Evolutionary conservation across 1,140 invertebrate genomes (phyloP).

Genomic region (Heliconius nattereri): DNA sequence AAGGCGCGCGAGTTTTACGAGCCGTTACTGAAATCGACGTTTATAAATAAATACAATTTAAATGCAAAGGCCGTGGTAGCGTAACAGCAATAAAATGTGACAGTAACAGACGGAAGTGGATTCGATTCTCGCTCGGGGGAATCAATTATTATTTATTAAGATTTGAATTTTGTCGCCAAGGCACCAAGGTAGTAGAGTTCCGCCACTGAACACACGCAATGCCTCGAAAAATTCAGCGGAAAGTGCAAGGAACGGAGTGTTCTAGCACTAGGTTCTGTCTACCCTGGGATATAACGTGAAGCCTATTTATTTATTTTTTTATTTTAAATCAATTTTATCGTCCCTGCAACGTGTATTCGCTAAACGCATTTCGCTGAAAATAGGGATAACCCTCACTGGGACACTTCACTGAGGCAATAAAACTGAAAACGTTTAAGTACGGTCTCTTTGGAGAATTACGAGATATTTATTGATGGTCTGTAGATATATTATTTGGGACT

Average conservation of each 20-base stretch:
- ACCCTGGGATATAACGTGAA: too few relatives aligned
- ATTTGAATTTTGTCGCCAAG: too few relatives aligned
- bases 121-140: too few relatives aligned
- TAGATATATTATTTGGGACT: slow-evolving; percentile 16
- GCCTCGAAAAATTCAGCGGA: too few relatives aligned
- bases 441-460: slow-evolving; percentile 21
- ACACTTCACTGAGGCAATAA: slow-evolving; percentile 29
- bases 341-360: slow-evolving; percentile 44
- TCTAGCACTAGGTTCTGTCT: too few relatives aligned
- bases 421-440: slow-evolving; percentile 37
- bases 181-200: too few relatives aligned
- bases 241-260: too few relatives aligned
- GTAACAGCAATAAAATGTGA: too few relatives aligned
- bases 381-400: slow-evolving; percentile 46
- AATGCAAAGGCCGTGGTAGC: slow-evolving; percentile 24
- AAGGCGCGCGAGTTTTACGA: slow-evolving; percentile 63
- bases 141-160: too few relatives aligned
- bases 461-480: slow-evolving; percentile 16
- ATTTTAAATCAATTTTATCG: slow-evolving; percentile 51
- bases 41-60: slow-evolving; percentile 75
- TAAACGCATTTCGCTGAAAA: slow-evolving; percentile 50
- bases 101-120: too few relatives aligned
- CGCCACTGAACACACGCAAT: too few relatives aligned
- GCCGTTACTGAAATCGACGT: slow-evolving; percentile 59
- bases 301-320: too few relatives aligned